Evolutionary conservation across 2,797 vertebrate genomes (phyloP).

Genomic region (Orientallactaga sibirica): DNA sequence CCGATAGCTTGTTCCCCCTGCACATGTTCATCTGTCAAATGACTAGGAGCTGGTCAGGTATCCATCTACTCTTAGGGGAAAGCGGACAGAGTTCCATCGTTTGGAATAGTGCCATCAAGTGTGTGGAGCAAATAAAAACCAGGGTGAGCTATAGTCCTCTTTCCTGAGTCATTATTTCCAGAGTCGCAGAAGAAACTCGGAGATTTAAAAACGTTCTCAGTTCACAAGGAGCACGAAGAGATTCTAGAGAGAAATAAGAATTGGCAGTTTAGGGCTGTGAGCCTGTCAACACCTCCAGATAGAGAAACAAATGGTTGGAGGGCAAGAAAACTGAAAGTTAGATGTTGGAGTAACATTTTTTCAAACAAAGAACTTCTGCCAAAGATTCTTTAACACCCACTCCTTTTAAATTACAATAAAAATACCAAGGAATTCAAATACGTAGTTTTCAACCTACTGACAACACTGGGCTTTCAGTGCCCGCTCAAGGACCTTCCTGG

Average conservation of each 20-base stretch:
- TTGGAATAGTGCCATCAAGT: conserved; percentile 28
- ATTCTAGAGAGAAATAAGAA: conserved; percentile 54
- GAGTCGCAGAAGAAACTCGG: conserved; percentile 47
- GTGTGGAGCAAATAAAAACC: conserved; percentile 13
- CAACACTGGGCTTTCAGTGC: conserved; percentile 65
- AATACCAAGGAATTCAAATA: conserved; percentile 61
- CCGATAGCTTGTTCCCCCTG: not conserved
- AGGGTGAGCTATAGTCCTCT: conserved; percentile 49
- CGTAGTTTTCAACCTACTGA: conserved; percentile 75
- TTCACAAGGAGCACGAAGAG: conserved; percentile 57
- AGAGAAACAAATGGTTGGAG: conserved; percentile 63
- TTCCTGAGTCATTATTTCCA: conserved; percentile 11
- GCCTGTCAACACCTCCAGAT: conserved; percentile 53
- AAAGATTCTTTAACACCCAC: conserved; percentile 32
- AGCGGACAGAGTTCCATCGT: not conserved
- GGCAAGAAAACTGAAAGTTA: conserved; percentile 61
- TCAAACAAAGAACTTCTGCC: conserved; percentile 69
- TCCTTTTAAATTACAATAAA: conserved; percentile 70
- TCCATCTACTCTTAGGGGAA: conserved; percentile 8
- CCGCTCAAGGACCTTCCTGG: conserved; percentile 10
- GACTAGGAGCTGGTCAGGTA: not conserved
- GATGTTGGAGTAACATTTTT: conserved; percentile 50
- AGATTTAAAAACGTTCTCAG: conserved; percentile 18
- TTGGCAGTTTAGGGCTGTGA: not conserved
- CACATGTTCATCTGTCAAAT: not conserved